Percentiles rank a stretch among this genome's conserved stretches.
phyloP scores from a whole-genome alignment of 2,888 invertebrate species.

The Eustalomyia histrio region DNA sequence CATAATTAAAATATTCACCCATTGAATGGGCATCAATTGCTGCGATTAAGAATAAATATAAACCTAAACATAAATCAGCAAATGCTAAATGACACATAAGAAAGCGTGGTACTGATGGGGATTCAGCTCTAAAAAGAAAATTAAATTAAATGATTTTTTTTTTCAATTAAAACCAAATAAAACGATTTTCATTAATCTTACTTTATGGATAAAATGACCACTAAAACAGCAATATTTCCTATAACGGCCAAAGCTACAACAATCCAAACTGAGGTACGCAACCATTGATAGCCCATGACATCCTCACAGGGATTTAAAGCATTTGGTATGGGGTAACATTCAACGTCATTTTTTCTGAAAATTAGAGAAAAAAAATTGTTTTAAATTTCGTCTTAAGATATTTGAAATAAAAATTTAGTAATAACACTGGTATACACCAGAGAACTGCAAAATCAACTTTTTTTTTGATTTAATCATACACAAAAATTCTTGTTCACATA shows the following conservation, averaged over 20 bases:
- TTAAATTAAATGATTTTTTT: neutral
- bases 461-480: too few relatives aligned
- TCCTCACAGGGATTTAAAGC: constrained; percentile 94
- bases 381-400: neutral
- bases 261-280: constrained; percentile 91
- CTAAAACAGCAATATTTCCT: constrained; percentile 90
- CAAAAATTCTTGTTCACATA: too few relatives aligned
- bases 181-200: constrained; percentile 58
- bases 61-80: constrained; percentile 92
- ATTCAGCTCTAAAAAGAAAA: constrained; percentile 78
- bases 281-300: constrained; percentile 90
- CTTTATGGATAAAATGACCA: constrained; percentile 85
- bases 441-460: too few relatives aligned
- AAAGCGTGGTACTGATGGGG: constrained; percentile 84
- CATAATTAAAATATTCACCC: constrained; percentile 93
- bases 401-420: too few relatives aligned
- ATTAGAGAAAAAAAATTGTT: constrained; percentile 8
- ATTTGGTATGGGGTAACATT: constrained; percentile 88
- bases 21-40: constrained; percentile 91
- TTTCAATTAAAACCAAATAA: neutral
- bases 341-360: constrained; percentile 80
- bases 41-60: constrained; percentile 91
- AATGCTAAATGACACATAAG: constrained; percentile 91
- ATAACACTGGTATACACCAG: too few relatives aligned
- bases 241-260: constrained; percentile 90